Percentiles rank a stretch among this genome's conserved stretches.
These are phyloP conservation scores for Orientallactaga sibirica DNA, from an alignment of 2,797 vertebrate genomes.

Conservation along the genomic window DNA sequence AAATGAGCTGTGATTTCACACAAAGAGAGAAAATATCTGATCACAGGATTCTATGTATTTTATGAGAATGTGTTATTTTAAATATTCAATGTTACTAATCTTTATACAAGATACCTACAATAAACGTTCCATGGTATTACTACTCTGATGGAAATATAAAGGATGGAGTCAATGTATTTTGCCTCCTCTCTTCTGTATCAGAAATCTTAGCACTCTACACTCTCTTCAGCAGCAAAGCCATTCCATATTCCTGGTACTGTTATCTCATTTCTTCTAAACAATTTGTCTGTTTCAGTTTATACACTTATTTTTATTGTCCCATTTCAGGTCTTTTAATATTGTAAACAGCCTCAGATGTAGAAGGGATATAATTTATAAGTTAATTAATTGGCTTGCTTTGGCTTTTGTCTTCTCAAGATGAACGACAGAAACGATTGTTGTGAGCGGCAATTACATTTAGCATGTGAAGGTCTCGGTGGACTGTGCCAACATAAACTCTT, in stretches of 20 bases:
- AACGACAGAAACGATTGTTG: slow-evolving; percentile 61
- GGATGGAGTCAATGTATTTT: background rate
- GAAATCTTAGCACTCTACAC: slow-evolving; percentile 53
- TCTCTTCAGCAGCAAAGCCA: slow-evolving; percentile 20
- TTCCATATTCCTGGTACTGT: background rate
- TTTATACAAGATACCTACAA: background rate
- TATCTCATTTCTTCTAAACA: slow-evolving; percentile 52
- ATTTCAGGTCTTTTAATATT: slow-evolving; percentile 64
- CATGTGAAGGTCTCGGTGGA: slow-evolving; percentile 49
- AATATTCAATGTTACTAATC: background rate
- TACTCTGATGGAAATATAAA: slow-evolving; percentile 21
- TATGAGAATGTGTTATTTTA: slow-evolving; percentile 16
- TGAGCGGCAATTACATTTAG: slow-evolving; percentile 55
- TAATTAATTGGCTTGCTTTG: slow-evolving; percentile 71
- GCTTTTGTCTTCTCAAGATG: slow-evolving; percentile 65
- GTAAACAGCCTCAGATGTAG: slow-evolving; percentile 46
- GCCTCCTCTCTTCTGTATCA: slow-evolving; percentile 8
- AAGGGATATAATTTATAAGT: slow-evolving; percentile 66
- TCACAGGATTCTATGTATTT: slow-evolving; percentile 28
- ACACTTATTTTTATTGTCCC: slow-evolving; percentile 62
- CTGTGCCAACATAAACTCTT: slow-evolving; percentile 23
- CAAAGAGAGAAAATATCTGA: slow-evolving; percentile 28
- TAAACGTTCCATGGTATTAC: background rate
- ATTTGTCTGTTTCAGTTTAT: slow-evolving; percentile 57
- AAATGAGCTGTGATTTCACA: background rate